Conservation (phyloP, 2,113 vertebrate genomes). For the Bufo gargarizans region DNA sequence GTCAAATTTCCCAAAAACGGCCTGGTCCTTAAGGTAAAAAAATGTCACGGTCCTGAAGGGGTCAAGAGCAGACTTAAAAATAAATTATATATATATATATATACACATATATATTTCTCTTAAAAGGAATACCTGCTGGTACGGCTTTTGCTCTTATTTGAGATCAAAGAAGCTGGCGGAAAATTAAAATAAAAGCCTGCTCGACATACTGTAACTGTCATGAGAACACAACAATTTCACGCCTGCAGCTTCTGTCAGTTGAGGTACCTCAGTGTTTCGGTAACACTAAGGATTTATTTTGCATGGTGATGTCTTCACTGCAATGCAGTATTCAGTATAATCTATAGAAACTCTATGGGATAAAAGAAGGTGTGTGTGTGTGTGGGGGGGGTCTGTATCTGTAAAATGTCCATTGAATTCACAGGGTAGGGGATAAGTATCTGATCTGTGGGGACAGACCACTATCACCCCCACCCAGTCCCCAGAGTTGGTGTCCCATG, state of each 20-base stretch:
- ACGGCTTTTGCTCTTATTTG: neutral
- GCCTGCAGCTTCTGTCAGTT: conserved; percentile 30
- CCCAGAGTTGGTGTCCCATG: too few species aligned
- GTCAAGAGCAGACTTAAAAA: too few species aligned
- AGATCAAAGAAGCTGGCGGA: conserved; percentile 21
- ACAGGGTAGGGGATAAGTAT: too few species aligned
- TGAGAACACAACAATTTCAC: conserved; percentile 45
- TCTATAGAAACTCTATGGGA: neutral
- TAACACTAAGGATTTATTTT: neutral
- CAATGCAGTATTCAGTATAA: neutral
- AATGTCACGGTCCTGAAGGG: too few species aligned
- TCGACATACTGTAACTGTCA: conserved; percentile 35
- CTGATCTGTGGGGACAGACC: too few species aligned
- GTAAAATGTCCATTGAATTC: too few species aligned
- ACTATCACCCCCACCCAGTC: too few species aligned
- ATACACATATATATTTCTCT: neutral
- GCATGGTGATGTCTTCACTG: neutral
- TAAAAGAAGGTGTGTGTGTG: neutral
- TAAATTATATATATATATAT: neutral
- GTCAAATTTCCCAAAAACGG: too few species aligned
- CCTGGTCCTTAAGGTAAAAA: too few species aligned
- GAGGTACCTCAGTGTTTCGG: neutral
- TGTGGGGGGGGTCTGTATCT: too few species aligned
- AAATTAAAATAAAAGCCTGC: neutral
- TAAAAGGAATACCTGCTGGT: neutral